Evolutionary conservation across 2,888 invertebrate species (phyloP), one percentile per base, ranked within the genome.

Genomic region (Nasonovia ribisnigri): DNA sequence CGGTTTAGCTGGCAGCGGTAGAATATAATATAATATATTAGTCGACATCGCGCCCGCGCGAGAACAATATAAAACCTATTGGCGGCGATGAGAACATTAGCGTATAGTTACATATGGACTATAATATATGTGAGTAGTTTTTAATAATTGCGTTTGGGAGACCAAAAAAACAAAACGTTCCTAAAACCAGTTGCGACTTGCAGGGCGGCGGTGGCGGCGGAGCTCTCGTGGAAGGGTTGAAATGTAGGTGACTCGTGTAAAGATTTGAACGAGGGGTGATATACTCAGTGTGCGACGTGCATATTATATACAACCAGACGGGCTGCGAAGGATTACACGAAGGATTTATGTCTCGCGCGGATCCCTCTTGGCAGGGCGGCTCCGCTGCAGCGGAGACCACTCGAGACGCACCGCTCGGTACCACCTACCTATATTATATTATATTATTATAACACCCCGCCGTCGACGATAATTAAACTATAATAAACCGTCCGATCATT

Each of bases 401-500:
- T 93, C 86, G 93, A 93, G 86, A 86, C 60, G 60, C 86, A 6
- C 46, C 86, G 86, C 43, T 43, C 46, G 88, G 92, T 42, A 77
- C 36, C 77, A 77, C 77, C 77, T 77, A 77, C 77, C 36, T 57
- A 86, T 42, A 29, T 43, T 24, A 86, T 42, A 29, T 43, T 24
- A 84, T 77, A 77, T 20, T 3, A 84, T 67, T 36, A 77, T 77
- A 67, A 93, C 93, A 48, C 90, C 93, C 89, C 84, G 60, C 46
- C 54, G 36, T 29, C 89, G 57, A 87, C 90, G 89, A 93, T 93
- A 93, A 93, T 93, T 93, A 93, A 93, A 93, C 93, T 93, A 93
- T 93, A 93, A 93, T 93, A 93, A 86, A 90, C 93, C 93, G 60
- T 90, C 90, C 54, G 92, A 88, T 88, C 60, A 57, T 90, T 91